These are phyloP conservation scores for Neomorphus geoffroyi DNA, from an alignment of 2,797 vertebrate genomes.

Conservation along the genomic window DNA sequence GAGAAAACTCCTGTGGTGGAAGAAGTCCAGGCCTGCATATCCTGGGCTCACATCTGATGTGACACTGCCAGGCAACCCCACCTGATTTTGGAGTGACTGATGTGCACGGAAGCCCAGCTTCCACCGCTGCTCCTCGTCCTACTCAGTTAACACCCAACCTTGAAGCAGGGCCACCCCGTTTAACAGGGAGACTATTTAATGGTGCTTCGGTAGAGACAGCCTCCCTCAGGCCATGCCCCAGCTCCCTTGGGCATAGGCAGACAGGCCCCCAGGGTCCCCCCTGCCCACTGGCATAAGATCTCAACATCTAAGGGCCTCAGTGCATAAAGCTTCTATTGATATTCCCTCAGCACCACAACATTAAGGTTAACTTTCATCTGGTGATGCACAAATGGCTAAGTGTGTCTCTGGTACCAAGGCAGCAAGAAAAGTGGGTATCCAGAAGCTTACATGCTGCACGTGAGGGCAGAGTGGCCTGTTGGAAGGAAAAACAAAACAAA, in stretches of 20 bases:
- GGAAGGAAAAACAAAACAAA: not conserved
- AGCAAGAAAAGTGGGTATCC: not conserved
- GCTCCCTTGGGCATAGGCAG: rapidly evolving
- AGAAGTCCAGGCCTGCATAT: not conserved
- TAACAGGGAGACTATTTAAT: not conserved
- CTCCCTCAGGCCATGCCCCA: not conserved
- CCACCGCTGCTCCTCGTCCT: rapidly evolving
- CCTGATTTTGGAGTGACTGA: not conserved
- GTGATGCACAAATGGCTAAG: not conserved
- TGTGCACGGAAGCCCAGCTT: not conserved
- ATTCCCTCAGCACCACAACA: not conserved
- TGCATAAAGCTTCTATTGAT: not conserved
- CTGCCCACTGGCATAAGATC: rapidly evolving
- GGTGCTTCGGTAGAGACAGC: rapidly evolving
- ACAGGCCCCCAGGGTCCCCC: not conserved
- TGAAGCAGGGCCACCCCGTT: not conserved
- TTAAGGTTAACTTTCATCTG: not conserved
- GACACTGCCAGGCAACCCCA: rapidly evolving
- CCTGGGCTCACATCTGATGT: rapidly evolving
- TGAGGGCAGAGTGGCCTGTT: not conserved
- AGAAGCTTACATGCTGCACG: not conserved
- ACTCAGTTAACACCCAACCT: rapidly evolving
- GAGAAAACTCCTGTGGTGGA: not conserved
- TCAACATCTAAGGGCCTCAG: rapidly evolving
- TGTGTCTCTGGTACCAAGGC: not conserved